Evolutionary conservation across 92 coral and sea anemone species (phyloP).

Genomic region (Zoanthus solanderi): DNA sequence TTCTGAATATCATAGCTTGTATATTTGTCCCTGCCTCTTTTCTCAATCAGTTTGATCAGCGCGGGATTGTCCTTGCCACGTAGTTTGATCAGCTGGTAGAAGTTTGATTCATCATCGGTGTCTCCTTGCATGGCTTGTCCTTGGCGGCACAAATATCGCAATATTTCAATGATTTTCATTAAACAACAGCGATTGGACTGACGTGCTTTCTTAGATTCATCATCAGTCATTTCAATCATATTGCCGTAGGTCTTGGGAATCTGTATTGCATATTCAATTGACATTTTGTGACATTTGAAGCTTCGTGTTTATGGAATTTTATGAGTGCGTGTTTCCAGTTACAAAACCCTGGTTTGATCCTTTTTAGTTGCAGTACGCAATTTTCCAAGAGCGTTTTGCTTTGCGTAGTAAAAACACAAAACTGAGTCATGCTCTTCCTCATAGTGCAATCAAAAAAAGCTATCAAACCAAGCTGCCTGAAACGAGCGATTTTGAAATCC

Average conservation of each 20-base stretch:
- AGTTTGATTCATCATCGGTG: conserved; percentile 67
- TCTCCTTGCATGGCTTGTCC: conserved; percentile 64
- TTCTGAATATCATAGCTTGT: neutral
- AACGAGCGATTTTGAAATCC: conserved; percentile 4
- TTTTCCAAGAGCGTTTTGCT: conserved; percentile 24
- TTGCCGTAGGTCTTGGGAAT: conserved; percentile 34
- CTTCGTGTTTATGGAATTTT: conserved; percentile 15
- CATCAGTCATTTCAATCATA: conserved; percentile 47
- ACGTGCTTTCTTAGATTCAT: conserved; percentile 32
- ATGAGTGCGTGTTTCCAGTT: conserved; percentile 28
- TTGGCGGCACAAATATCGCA: conserved; percentile 66
- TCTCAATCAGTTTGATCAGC: neutral
- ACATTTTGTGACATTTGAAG: conserved; percentile 42
- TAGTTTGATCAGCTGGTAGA: conserved; percentile 58
- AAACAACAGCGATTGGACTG: conserved; percentile 49
- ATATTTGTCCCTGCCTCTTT: neutral
- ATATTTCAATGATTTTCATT: conserved; percentile 62
- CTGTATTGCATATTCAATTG: conserved; percentile 30
- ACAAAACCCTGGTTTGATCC: conserved; percentile 23
- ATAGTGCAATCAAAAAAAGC: neutral
- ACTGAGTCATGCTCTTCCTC: conserved; percentile 35
- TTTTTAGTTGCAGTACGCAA: conserved; percentile 13
- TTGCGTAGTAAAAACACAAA: conserved; percentile 38
- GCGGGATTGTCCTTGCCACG: neutral
- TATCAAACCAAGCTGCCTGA: neutral